phyloP scores from a whole-genome alignment of 2,888 invertebrate species.

The Tachina fera region DNA sequence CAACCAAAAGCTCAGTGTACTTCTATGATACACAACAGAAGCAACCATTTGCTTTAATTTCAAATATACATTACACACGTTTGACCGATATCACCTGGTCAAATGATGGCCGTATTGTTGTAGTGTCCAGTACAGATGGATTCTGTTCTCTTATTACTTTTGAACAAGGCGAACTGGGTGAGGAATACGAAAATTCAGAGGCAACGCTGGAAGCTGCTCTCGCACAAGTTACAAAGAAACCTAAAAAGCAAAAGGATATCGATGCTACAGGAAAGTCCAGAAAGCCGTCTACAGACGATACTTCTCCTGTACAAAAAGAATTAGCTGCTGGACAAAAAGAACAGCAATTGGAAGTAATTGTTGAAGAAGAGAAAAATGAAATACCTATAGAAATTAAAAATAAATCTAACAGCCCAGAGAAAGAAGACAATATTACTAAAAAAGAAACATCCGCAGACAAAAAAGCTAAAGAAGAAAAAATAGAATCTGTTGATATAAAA shows the following conservation, averaged over 20 bases:
- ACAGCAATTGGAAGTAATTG: slow-evolving; percentile 37
- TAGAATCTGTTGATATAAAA: neutral
- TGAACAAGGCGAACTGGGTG: slow-evolving; percentile 88
- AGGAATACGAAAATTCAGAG: slow-evolving; percentile 80
- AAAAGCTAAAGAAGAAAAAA: neutral
- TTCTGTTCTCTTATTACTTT: slow-evolving; percentile 94
- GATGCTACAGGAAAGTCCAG: slow-evolving; percentile 56
- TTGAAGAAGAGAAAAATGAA: slow-evolving; percentile 23
- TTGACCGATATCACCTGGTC: slow-evolving; percentile 96
- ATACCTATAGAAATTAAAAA: neutral
- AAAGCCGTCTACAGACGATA: slow-evolving; percentile 74
- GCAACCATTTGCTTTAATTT: slow-evolving; percentile 90
- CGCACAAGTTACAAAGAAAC: slow-evolving; percentile 73
- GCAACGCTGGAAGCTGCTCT: slow-evolving; percentile 79
- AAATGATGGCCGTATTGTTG: slow-evolving; percentile 88
- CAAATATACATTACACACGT: slow-evolving; percentile 94
- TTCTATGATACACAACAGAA: slow-evolving; percentile 94
- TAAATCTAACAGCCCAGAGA: neutral
- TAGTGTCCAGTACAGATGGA: slow-evolving; percentile 94
- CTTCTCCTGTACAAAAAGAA: slow-evolving; percentile 34
- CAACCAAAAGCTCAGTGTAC: slow-evolving; percentile 92
- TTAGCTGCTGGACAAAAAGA: slow-evolving; percentile 31
- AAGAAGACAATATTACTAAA: neutral
- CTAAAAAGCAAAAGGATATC: slow-evolving; percentile 75
- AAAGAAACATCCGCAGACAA: neutral